These are phyloP conservation scores for Rhineura floridana DNA, from an alignment of 2,113 vertebrate genomes.

Conservation along the genomic window DNA sequence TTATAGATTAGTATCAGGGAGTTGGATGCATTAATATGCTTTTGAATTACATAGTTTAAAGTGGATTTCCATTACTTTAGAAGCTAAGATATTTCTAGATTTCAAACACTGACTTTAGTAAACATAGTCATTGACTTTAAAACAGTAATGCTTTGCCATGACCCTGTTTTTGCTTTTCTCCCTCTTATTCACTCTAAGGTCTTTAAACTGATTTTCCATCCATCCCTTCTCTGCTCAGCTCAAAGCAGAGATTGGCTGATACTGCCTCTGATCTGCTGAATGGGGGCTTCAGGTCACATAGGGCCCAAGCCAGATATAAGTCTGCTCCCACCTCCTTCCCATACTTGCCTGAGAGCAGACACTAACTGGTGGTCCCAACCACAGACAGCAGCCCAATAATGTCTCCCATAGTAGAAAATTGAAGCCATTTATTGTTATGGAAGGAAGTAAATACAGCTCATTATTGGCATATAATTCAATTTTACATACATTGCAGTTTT, in stretches of 20 bases:
- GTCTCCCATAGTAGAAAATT: neutral
- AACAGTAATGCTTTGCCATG: neutral
- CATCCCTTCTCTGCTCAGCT: neutral
- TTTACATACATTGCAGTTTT: neutral
- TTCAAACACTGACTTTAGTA: neutral
- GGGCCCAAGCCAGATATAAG: neutral
- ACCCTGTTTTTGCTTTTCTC: neutral
- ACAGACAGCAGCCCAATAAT: neutral
- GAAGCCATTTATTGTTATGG: neutral
- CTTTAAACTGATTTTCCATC: neutral
- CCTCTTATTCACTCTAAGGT: neutral
- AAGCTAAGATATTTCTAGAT: neutral
- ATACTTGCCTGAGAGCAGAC: neutral
- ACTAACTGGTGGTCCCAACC: neutral
- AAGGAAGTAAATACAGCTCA: neutral
- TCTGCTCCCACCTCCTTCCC: neutral
- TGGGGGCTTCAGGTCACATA: neutral
- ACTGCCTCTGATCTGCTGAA: neutral
- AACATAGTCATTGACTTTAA: neutral
- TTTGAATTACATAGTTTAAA: constrained; percentile 3
- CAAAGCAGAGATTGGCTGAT: neutral
- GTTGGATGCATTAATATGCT: neutral
- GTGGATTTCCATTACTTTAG: constrained; percentile 14
- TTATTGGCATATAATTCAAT: neutral
- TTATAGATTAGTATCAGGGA: neutral